Evolutionary conservation across 2,113 vertebrate genomes (phyloP).

Genomic region (Apeltes quadracus): DNA sequence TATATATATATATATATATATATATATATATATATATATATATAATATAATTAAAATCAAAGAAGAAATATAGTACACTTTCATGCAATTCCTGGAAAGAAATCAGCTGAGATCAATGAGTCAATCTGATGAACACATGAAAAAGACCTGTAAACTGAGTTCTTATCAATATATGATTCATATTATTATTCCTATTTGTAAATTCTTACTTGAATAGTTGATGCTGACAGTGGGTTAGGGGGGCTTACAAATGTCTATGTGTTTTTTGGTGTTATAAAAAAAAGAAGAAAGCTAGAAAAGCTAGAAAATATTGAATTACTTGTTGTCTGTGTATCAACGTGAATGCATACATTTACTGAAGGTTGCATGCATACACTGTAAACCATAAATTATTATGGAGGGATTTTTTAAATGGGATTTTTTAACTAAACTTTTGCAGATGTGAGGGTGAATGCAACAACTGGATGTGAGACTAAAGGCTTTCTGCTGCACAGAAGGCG

Average conservation of each 20-base stretch:
- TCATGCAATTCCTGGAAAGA: neutral
- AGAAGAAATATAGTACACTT: neutral
- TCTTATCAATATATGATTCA: neutral
- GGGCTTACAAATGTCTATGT: neutral
- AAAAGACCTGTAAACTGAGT: neutral
- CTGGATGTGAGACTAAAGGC: neutral
- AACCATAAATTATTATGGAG: no score
- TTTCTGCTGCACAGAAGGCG: constrained; percentile 12
- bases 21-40: neutral
- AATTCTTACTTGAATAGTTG: neutral
- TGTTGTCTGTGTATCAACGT: neutral
- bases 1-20: no score
- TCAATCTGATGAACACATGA: neutral
- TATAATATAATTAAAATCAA: neutral
- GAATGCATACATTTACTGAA: neutral
- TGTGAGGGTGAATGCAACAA: neutral
- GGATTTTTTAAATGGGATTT: no score
- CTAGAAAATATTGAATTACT: no score
- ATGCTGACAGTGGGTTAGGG: neutral
- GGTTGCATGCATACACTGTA: neutral
- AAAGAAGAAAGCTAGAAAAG: no score
- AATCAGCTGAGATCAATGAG: neutral
- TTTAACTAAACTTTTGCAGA: no score
- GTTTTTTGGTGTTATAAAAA: no score
- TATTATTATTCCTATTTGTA: neutral